phyloP scores from a whole-genome alignment of 1,140 invertebrate genomes.

The Zaprionus ghesquierei region DNA sequence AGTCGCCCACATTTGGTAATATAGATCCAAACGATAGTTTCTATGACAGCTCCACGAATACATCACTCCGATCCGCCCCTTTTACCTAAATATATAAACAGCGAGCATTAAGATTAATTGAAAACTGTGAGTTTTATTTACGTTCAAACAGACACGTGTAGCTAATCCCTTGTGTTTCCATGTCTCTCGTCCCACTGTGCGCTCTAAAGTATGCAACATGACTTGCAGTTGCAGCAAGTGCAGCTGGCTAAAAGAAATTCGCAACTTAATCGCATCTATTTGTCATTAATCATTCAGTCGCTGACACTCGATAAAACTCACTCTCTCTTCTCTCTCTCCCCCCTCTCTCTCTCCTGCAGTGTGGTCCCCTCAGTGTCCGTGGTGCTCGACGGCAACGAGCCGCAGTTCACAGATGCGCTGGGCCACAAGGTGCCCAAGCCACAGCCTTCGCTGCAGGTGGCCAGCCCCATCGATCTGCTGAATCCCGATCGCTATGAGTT shows the following conservation, averaged over 20 bases:
- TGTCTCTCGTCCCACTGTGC: neutral
- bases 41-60: too few species aligned
- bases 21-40: too few species aligned
- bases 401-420: conserved; percentile 86
- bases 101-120: too few species aligned
- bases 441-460: conserved; percentile 84
- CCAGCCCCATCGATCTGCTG: conserved; percentile 89
- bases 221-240: conserved; percentile 31
- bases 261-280: conserved; percentile 40
- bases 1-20: too few species aligned
- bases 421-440: conserved; percentile 86
- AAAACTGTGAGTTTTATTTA: too few species aligned
- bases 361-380: conserved; percentile 86
- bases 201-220: conserved; percentile 62
- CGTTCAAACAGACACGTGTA: neutral
- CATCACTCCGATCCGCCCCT: too few species aligned
- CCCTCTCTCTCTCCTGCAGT: conserved; percentile 69
- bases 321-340: neutral
- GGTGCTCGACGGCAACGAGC: conserved; percentile 85
- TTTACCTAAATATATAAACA: too few species aligned
- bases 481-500: conserved; percentile 92
- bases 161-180: neutral
- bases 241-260: conserved; percentile 5
- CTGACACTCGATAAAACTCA: conserved; percentile 34
- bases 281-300: conserved; percentile 50